phyloP scores from a whole-genome alignment of 1,140 invertebrate species.

The Condylostylus longicornis region DNA sequence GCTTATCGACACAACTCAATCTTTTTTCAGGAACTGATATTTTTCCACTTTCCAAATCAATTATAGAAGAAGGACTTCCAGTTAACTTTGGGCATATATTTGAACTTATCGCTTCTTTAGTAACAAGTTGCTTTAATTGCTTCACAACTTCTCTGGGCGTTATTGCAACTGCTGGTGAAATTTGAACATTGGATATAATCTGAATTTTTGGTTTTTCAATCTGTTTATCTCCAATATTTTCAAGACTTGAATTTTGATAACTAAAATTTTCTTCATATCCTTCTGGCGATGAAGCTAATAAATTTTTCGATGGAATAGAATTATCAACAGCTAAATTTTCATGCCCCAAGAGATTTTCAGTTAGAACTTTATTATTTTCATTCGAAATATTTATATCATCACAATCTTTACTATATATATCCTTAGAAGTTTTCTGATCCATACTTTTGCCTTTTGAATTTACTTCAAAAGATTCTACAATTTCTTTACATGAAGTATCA shows the following conservation, averaged over 20 bases:
- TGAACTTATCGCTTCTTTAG: slow-evolving; percentile 15
- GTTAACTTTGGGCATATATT: slow-evolving; percentile 29
- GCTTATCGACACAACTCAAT: slow-evolving; percentile 33
- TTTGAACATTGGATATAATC: no score
- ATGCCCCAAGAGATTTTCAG: no score
- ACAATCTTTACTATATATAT: no score
- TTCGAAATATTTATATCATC: no score
- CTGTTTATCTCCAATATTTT: slow-evolving; percentile 10
- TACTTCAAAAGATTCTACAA: background rate
- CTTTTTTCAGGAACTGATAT: slow-evolving; percentile 21
- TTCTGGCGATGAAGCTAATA: no score
- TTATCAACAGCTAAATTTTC: no score
- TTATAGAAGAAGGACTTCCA: slow-evolving; percentile 36
- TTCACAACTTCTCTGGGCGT: slow-evolving; percentile 4
- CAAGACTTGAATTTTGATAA: background rate
- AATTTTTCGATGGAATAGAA: no score
- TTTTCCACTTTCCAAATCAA: slow-evolving; percentile 35
- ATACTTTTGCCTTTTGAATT: slow-evolving; percentile 10
- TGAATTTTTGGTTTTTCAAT: slow-evolving; percentile 12
- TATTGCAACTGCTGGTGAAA: background rate
- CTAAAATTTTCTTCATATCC: background rate
- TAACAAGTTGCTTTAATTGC: slow-evolving; percentile 8
- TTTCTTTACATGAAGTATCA: background rate
- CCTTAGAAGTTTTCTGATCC: no score
- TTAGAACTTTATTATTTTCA: no score